These are phyloP conservation scores for Aethes cnicana DNA, from an alignment of 2,888 invertebrate genomes.

Conservation along the genomic window DNA sequence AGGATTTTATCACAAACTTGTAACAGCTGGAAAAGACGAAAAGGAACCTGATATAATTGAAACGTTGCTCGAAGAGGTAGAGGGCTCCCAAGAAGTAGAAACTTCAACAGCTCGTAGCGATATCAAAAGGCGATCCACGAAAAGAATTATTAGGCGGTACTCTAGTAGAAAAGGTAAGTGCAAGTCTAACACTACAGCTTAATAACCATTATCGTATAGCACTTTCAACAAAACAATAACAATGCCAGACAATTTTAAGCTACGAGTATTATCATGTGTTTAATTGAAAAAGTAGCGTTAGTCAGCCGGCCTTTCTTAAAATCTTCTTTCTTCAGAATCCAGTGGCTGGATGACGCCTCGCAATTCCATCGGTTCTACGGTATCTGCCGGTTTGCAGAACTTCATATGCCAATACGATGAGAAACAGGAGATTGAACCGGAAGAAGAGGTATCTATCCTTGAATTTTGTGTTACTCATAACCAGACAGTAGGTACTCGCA, in stretches of 20 bases:
- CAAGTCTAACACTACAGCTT: too few relatives aligned
- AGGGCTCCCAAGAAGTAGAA: neutral
- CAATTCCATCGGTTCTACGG: conserved; percentile 29
- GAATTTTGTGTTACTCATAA: too few relatives aligned
- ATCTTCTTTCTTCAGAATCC: conserved; percentile 6
- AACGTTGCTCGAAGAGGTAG: conserved; percentile 21
- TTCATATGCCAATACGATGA: conserved; percentile 16
- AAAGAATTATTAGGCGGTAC: conserved; percentile 9
- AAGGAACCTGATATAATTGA: conserved; percentile 28
- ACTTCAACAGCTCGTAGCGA: neutral
- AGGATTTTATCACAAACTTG: conserved; percentile 82
- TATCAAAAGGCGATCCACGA: conserved; percentile 2
- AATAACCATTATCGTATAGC: neutral
- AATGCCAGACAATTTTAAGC: too few relatives aligned
- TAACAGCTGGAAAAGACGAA: conserved; percentile 67
- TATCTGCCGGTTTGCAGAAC: conserved; percentile 30
- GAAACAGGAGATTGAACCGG: conserved; percentile 22
- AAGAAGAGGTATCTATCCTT: conserved; percentile 27
- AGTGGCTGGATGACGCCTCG: conserved; percentile 32
- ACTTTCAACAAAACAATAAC: neutral
- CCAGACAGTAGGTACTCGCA: conserved; percentile 19
- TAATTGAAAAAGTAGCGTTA: too few relatives aligned
- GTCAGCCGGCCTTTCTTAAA: neutral
- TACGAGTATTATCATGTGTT: too few relatives aligned
- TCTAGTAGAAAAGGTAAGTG: conserved; percentile 11